These are phyloP conservation scores for Tetrao urogallus DNA, from an alignment of 2,113 vertebrate species.

Conservation along the genomic window DNA sequence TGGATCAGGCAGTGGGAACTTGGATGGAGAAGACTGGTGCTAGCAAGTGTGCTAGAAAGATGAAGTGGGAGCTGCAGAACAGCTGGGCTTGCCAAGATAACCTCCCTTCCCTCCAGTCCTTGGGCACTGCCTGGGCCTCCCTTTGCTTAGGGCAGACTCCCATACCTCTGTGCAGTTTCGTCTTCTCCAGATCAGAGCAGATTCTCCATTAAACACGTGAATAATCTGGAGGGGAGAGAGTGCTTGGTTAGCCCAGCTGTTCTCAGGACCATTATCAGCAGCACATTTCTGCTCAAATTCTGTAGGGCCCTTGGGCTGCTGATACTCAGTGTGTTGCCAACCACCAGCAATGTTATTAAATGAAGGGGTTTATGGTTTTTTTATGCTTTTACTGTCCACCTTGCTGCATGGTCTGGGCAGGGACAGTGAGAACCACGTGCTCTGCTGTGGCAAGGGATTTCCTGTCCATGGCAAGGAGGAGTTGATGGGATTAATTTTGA, in stretches of 20 bases:
- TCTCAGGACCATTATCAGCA: background rate
- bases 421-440: background rate
- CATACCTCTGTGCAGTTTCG: background rate
- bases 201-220: background rate
- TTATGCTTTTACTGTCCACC: background rate
- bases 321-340: background rate
- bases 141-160: background rate
- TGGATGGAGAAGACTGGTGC: background rate
- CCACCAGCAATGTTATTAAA: rapidly evolving
- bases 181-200: background rate
- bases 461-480: background rate
- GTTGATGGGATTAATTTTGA: constrained; percentile 46
- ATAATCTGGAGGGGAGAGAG: background rate
- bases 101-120: background rate
- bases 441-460: constrained; percentile 13
- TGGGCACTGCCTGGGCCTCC: background rate
- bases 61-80: background rate
- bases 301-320: background rate
- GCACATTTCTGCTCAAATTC: background rate
- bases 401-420: background rate
- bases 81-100: background rate
- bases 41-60: background rate
- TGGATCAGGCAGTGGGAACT: constrained; percentile 7
- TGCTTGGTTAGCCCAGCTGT: background rate
- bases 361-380: background rate